Evolutionary conservation across 2,888 invertebrate species (phyloP), one percentile per base, ranked within the genome.

Genomic region (Trisateles emortualis): DNA sequence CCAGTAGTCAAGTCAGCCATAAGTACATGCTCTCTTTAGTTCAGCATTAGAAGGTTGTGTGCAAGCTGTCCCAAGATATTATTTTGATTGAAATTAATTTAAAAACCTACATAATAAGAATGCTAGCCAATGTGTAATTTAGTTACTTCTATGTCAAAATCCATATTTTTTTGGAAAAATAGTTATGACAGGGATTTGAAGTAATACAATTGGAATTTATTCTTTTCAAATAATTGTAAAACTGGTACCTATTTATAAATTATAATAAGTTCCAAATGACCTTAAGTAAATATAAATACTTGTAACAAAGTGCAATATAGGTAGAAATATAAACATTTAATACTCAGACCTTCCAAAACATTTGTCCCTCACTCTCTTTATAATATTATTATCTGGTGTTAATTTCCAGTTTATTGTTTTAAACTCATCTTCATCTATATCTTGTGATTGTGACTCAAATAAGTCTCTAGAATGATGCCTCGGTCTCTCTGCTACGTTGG

Each of bases 361-460:
- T 72, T 86, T 90, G 38, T 87, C 79, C 52, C 84, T 76, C 11
- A 91, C 74, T 54, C 84, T 76, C 59, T 85, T 87, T 30, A 92
- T 81, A 22, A 89, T 81, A 64, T 78, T 85, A 46, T 88, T 84
- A 40, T 88, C 84, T 3, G 87, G 88, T 24, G 86, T 86, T 22
- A 88, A 66, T 58, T 84, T 87, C 87, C 88, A 88, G 55, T 88
- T 81, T 82, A 62, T 48, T 74, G 68, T 35, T 68, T 82, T 1
- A 75, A 53, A 56, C 35, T 83, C 81, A 2, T 58, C 53, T 14
- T 87, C 86, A 3, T 85, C 85, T 2, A 72, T 59, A 5, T 89
- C 88, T 49, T 86, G 88, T 14, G 89, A 87, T 56, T 87, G 87
- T 1, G 90, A 88, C 30, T 89, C 91, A 56, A 92, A 92, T 13